These are phyloP conservation scores for Laticauda colubrina DNA, from an alignment of 2,113 vertebrate species.

Conservation along the genomic window DNA sequence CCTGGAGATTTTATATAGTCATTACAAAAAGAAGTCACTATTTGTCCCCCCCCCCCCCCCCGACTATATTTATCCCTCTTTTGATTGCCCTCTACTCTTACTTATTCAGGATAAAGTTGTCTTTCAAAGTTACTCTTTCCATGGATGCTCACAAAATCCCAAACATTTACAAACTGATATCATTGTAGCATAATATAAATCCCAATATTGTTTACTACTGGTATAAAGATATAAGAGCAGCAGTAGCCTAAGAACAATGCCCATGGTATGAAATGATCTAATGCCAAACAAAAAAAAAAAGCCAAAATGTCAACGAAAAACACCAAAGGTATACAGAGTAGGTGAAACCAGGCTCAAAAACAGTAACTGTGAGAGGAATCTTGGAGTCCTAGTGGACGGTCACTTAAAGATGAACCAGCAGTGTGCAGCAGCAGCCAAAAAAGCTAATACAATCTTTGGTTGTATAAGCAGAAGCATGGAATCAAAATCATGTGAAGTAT, in stretches of 20 bases:
- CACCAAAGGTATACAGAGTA: no score
- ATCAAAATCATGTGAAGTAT: no score
- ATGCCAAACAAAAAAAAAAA: neutral
- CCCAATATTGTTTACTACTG: neutral
- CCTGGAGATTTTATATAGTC: neutral
- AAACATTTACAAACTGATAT: neutral
- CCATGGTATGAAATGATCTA: neutral
- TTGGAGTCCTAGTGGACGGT: no score
- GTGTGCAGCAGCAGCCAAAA: no score
- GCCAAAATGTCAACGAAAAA: no score
- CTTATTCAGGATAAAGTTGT: neutral
- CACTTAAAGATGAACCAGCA: no score
- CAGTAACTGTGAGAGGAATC: no score
- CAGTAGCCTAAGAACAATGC: neutral
- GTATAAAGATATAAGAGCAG: neutral
- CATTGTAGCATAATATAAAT: neutral
- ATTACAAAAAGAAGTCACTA: neutral
- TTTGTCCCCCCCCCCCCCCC: fast-evolving
- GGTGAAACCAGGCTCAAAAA: no score
- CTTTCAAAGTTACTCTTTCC: neutral
- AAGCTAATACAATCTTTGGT: no score
- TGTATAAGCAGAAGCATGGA: no score
- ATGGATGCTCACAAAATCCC: neutral
- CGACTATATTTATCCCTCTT: neutral
- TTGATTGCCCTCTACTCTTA: neutral